A percentile compares a stretch with the other conserved stretches of the same genome.
phyloP scores from a whole-genome alignment of 1,140 invertebrate genomes.

The Drosophila burlai region DNA sequence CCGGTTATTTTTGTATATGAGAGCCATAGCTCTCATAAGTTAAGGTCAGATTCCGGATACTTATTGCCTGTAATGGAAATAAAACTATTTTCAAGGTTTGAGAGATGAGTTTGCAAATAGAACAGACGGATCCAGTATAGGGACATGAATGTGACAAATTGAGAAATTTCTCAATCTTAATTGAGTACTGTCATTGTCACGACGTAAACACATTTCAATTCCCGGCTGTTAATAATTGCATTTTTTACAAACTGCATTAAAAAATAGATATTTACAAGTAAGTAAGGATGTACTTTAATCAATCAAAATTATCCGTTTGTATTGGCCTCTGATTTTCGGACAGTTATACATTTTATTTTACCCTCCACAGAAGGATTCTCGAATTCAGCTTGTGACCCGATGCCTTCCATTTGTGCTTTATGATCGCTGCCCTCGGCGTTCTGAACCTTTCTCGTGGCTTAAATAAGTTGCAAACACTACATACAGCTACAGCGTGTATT shows the following conservation, averaged over 20 bases:
- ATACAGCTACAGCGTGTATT: conserved; percentile 44
- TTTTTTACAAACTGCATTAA: not conserved
- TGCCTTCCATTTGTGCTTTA: too few species aligned
- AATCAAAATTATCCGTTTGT: not conserved
- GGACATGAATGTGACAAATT: not conserved
- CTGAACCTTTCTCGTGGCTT: conserved; percentile 28
- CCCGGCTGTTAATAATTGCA: not conserved
- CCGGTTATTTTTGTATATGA: too few species aligned
- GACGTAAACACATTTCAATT: not conserved
- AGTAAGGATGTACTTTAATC: not conserved
- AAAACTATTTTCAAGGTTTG: too few species aligned
- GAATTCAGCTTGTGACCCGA: not conserved
- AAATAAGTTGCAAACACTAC: conserved; percentile 33
- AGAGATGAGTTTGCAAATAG: too few species aligned
- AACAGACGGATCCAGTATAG: too few species aligned
- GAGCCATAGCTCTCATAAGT: too few species aligned
- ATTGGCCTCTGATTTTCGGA: not conserved
- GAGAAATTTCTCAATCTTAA: not conserved
- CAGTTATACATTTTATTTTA: not conserved
- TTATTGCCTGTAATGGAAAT: too few species aligned
- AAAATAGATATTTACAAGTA: not conserved
- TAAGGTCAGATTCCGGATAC: too few species aligned
- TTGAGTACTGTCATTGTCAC: not conserved
- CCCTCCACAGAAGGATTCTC: not conserved
- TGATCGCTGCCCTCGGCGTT: not conserved